These are phyloP conservation scores for Xiphophorus couchianus DNA, from an alignment of 2,113 vertebrate species.

Conservation along the genomic window DNA sequence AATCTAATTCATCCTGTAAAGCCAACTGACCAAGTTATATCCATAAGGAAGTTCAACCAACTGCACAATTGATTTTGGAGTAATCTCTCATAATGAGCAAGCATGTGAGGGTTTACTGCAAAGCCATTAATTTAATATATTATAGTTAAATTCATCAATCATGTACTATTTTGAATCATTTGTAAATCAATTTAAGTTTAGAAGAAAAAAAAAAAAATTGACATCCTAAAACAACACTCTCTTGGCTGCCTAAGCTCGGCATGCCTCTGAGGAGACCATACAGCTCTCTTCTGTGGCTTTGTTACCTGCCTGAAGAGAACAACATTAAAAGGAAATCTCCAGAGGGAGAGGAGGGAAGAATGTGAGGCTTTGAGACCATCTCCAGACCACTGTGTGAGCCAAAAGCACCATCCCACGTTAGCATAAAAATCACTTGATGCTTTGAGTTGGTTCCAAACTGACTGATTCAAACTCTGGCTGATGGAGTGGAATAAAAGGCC, in stretches of 20 bases:
- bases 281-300: constrained; percentile 44
- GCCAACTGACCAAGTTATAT: no score
- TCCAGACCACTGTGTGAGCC: constrained; percentile 54
- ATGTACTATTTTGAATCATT: background rate
- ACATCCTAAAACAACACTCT: background rate
- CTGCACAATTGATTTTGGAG: background rate
- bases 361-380: constrained; percentile 59
- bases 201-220: no score
- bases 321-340: constrained; percentile 54
- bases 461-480: constrained; percentile 71
- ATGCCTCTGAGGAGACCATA: constrained; percentile 22
- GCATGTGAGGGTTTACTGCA: background rate
- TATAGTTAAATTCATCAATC: no score
- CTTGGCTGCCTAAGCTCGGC: constrained; percentile 21
- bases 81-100: background rate
- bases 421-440: constrained; percentile 69
- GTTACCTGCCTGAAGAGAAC: constrained; percentile 60
- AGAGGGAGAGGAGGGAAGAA: constrained; percentile 42
- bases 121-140: background rate
- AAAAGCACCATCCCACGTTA: constrained; percentile 72
- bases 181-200: background rate
- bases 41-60: no score
- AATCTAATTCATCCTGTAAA: no score
- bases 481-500: constrained; percentile 75
- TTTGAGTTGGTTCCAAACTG: constrained; percentile 75